Evolutionary conservation across 2,888 invertebrate genomes (phyloP).

Genomic region (Tigriopus californicus): DNA sequence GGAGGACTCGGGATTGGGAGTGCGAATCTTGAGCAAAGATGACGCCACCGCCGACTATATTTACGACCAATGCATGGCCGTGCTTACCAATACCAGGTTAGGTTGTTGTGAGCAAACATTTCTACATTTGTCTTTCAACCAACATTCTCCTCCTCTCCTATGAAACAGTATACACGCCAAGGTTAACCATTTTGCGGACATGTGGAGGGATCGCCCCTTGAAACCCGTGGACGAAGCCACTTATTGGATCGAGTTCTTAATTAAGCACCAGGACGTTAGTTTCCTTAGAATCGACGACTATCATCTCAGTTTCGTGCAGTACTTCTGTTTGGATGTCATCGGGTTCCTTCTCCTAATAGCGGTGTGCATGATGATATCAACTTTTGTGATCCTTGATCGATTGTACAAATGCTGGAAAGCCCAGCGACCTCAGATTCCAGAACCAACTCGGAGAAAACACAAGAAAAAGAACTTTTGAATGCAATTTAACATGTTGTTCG

Average conservation of each 20-base stretch:
- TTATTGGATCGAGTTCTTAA: conserved; percentile 19
- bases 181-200: conserved; percentile 9
- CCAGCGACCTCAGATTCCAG: too few species aligned
- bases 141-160: not conserved
- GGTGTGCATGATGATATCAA: not conserved
- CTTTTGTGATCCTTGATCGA: not conserved
- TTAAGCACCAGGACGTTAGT: conserved; percentile 17
- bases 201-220: conserved; percentile 17
- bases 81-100: not conserved
- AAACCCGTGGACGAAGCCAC: conserved; percentile 16
- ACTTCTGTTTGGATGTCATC: conserved; percentile 19
- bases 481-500: too few species aligned
- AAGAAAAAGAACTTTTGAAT: too few species aligned
- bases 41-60: not conserved
- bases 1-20: conserved; percentile 21
- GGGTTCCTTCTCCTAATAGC: conserved; percentile 4
- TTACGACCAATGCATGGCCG: not conserved
- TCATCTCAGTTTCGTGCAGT: conserved; percentile 18
- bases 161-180: conserved; percentile 13
- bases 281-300: conserved; percentile 15
- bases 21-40: conserved; percentile 13
- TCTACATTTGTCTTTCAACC: too few species aligned
- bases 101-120: too few species aligned
- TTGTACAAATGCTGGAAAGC: too few species aligned
- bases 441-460: too few species aligned